Conservation (phyloP, 2,888 invertebrate genomes). For the Glyphotaelius pellucidus region DNA sequence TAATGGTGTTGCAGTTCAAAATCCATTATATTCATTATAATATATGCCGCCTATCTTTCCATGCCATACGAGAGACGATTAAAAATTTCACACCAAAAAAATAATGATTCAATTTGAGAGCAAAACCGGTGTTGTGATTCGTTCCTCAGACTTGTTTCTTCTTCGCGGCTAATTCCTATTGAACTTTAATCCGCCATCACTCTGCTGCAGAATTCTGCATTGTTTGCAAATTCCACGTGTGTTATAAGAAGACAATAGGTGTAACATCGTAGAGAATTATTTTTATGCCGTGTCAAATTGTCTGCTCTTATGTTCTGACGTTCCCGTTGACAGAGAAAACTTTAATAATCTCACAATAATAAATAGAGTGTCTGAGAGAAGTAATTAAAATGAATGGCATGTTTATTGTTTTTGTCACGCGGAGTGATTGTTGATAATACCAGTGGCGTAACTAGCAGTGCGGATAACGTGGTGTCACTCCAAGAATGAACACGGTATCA, state of each 20-base stretch:
- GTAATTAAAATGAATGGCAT: not conserved
- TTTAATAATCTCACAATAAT: not conserved
- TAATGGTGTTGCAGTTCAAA: too few relatives aligned
- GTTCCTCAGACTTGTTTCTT: conserved; percentile 15
- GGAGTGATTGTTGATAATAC: not conserved
- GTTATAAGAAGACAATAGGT: conserved; percentile 28
- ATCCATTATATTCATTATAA: too few relatives aligned
- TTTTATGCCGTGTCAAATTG: conserved; percentile 6
- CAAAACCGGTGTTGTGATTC: not conserved
- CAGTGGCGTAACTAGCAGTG: too few relatives aligned
- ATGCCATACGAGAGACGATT: too few relatives aligned
- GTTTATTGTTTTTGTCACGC: not conserved
- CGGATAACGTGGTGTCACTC: too few relatives aligned
- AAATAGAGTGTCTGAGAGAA: not conserved
- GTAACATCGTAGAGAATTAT: conserved; percentile 8
- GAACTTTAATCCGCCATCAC: conserved; percentile 40
- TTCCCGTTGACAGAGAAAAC: not conserved
- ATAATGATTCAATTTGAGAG: too few relatives aligned
- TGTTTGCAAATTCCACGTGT: conserved; percentile 42
- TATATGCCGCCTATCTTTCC: too few relatives aligned
- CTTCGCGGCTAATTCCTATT: conserved; percentile 25
- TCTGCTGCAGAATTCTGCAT: conserved; percentile 10
- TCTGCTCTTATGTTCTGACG: not conserved
- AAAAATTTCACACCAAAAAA: too few relatives aligned
- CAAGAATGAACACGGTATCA: too few relatives aligned